These are phyloP conservation scores for Alces alces DNA, from an alignment of 2,113 vertebrate species.

Conservation along the genomic window DNA sequence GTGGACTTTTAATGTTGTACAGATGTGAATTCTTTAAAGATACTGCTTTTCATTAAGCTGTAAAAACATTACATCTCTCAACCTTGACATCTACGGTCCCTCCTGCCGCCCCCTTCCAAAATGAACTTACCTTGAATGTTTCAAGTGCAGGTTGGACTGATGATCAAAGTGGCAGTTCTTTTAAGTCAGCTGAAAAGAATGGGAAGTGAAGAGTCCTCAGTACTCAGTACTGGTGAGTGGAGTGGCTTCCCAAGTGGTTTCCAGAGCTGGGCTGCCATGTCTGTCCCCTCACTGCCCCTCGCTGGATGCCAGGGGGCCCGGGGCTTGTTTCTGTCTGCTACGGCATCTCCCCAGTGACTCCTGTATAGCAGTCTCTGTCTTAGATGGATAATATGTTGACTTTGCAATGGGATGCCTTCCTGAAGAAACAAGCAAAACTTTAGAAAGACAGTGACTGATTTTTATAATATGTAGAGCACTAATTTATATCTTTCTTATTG, in stretches of 20 bases:
- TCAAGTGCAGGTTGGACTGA: background rate
- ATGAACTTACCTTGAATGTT: background rate
- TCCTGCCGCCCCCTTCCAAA: background rate
- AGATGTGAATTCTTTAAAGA: conserved; percentile 25
- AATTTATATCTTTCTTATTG: background rate
- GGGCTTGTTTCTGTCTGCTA: background rate
- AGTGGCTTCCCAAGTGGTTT: background rate
- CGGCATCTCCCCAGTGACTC: background rate
- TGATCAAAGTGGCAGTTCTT: background rate
- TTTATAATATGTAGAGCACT: conserved; percentile 36
- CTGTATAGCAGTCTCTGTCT: background rate
- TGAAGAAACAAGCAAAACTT: conserved; percentile 25
- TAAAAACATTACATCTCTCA: background rate
- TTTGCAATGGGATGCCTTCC: conserved; percentile 43
- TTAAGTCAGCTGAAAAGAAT: background rate
- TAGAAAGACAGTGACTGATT: background rate
- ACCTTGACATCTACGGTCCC: background rate
- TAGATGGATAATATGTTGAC: background rate
- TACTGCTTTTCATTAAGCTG: background rate
- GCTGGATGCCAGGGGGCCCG: background rate
- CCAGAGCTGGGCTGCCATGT: too few species aligned
- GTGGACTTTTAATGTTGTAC: background rate
- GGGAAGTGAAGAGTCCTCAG: background rate
- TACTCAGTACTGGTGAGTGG: background rate
- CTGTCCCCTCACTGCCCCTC: background rate